Percentiles rank a stretch among this genome's conserved stretches.
Evolutionary conservation across 2,797 vertebrate species (phyloP).

Genomic region (Takifugu ocellatus): DNA sequence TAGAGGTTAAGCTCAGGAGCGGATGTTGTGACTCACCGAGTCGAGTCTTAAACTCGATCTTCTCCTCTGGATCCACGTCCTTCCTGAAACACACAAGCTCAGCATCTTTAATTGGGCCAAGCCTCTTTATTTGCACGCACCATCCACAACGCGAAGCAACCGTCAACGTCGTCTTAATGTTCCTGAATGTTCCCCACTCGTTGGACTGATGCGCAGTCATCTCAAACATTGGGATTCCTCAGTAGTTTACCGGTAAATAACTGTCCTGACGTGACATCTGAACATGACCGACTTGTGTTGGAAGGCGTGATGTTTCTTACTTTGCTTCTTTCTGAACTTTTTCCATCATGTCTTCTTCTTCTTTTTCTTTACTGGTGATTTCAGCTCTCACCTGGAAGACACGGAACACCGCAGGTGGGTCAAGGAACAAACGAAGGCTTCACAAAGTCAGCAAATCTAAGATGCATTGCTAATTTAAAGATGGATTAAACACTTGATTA

Average conservation of each 20-base stretch:
- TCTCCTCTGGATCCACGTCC: slow-evolving; percentile 95
- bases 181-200: too few species aligned
- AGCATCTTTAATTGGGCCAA: background rate
- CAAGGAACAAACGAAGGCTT: too few species aligned
- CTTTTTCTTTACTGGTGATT: slow-evolving; percentile 97
- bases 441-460: too few species aligned
- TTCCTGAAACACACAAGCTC: slow-evolving; percentile 74
- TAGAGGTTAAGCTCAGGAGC: background rate
- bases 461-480: too few species aligned
- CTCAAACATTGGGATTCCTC: background rate
- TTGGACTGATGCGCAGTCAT: too few species aligned
- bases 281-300: too few species aligned
- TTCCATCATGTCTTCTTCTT: slow-evolving; percentile 96
- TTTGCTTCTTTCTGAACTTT: slow-evolving; percentile 97
- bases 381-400: slow-evolving; percentile 88
- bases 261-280: too few species aligned
- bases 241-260: too few species aligned
- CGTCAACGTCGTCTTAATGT: too few species aligned
- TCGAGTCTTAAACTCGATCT: slow-evolving; percentile 96
- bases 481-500: too few species aligned
- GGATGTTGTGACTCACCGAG: slow-evolving; percentile 78
- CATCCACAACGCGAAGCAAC: too few species aligned
- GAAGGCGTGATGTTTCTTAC: slow-evolving; percentile 67
- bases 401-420: slow-evolving; percentile 4
- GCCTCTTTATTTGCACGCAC: too few species aligned